Conservation (phyloP, 2,113 vertebrate species). For the Atlantisia rogersi region DNA sequence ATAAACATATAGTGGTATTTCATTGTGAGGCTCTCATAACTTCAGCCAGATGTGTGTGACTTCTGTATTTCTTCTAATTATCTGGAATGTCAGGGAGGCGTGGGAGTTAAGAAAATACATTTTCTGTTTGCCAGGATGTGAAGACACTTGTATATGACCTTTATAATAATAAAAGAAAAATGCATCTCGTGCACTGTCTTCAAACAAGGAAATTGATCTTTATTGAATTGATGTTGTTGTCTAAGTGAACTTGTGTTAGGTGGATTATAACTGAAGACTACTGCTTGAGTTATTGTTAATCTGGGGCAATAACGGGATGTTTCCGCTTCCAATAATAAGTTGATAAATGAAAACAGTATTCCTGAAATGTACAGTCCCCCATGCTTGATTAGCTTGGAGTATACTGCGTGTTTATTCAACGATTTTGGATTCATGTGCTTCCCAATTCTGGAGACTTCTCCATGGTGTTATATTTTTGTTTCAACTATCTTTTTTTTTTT, state of each 20-base stretch:
- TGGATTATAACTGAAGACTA: background rate
- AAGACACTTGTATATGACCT: background rate
- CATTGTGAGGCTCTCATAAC: background rate
- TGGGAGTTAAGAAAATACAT: background rate
- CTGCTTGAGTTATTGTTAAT: background rate
- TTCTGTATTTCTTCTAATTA: background rate
- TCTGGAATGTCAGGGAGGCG: background rate
- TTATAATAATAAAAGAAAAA: background rate
- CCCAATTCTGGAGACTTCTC: background rate
- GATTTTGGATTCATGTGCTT: background rate
- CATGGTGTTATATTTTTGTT: background rate
- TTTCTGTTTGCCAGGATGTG: background rate
- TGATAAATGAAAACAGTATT: background rate
- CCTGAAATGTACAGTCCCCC: accelerated
- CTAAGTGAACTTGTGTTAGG: background rate
- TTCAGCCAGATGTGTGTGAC: background rate
- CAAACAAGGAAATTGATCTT: background rate
- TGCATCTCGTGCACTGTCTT: background rate
- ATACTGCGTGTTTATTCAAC: background rate
- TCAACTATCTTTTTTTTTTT: too few relatives aligned
- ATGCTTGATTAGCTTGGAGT: background rate
- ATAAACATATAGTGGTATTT: background rate
- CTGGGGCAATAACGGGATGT: background rate
- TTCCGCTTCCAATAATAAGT: background rate
- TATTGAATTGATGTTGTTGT: background rate